phyloP scores from a whole-genome alignment of 2,888 invertebrate species.

The Phytoseiulus persimilis region DNA sequence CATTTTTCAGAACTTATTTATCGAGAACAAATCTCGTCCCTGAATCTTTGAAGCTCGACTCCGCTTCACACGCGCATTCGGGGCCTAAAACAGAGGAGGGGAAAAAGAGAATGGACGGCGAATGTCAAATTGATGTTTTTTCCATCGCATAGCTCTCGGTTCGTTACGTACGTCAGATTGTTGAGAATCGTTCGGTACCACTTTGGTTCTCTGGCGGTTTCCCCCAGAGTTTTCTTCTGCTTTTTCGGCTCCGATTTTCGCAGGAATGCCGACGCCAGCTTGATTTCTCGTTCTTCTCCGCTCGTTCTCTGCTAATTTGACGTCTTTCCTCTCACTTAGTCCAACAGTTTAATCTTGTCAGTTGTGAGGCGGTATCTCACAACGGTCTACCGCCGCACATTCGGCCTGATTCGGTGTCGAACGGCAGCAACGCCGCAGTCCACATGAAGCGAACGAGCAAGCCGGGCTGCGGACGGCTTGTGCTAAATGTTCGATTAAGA shows the following conservation, averaged over 20 bases:
- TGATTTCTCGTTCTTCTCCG: not conserved
- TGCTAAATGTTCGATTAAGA: constrained; percentile 5
- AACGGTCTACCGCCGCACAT: not conserved
- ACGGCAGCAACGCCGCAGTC: not conserved
- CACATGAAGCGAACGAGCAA: not conserved
- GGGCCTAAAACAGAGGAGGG: not conserved
- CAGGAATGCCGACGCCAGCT: not conserved
- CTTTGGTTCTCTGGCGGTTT: not conserved
- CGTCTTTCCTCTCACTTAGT: not conserved
- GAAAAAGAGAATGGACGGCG: not conserved
- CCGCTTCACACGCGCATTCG: not conserved
- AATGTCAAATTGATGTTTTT: not conserved
- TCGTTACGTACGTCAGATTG: not conserved
- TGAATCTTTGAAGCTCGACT: not conserved
- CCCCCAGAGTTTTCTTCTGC: not conserved
- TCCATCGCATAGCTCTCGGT: not conserved
- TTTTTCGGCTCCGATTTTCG: not conserved
- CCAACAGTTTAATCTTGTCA: not conserved
- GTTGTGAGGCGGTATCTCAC: not conserved
- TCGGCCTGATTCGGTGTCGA: not conserved
- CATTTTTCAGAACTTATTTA: not conserved
- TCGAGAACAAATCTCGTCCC: not conserved
- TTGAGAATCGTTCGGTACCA: not conserved
- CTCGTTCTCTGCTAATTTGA: not conserved
- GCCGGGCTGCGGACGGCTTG: not conserved